phyloP scores from a whole-genome alignment of 1,140 invertebrate genomes.

The Scaptomyza montana region DNA sequence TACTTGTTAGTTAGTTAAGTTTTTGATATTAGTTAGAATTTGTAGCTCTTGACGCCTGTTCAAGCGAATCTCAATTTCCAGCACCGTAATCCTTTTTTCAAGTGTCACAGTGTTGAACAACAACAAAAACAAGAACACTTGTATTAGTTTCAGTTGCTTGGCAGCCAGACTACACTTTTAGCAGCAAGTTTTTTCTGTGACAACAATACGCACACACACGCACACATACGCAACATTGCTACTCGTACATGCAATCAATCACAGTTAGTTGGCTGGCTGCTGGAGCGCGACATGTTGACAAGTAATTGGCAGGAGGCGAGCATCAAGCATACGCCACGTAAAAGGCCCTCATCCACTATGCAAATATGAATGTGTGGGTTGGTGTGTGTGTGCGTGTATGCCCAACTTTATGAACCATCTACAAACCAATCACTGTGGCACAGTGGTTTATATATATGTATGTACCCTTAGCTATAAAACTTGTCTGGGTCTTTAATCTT shows the following conservation, averaged over 20 bases:
- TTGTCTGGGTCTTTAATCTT: too few species aligned
- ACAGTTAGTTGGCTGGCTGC: conserved; percentile 44
- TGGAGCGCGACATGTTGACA: conserved; percentile 56
- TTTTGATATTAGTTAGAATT: neutral
- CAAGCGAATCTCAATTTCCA: conserved; percentile 13
- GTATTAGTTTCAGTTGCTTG: conserved; percentile 18
- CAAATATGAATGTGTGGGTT: conserved; percentile 44
- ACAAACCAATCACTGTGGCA: too few species aligned
- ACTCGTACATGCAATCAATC: conserved; percentile 63
- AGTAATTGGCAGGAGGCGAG: conserved; percentile 48
- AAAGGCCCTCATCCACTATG: conserved; percentile 59
- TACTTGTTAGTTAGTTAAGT: conserved; percentile 40
- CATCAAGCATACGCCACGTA: conserved; percentile 36
- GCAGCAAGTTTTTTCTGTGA: conserved; percentile 8
- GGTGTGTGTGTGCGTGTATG: too few species aligned
- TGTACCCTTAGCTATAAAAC: too few species aligned
- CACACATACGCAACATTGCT: neutral
- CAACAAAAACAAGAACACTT: neutral
- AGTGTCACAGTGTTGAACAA: conserved; percentile 9
- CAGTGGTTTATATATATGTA: too few species aligned
- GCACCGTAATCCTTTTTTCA: conserved; percentile 2
- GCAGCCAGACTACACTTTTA: conserved; percentile 17
- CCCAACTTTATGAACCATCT: too few species aligned
- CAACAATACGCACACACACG: conserved; percentile 5
- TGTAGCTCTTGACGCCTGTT: conserved; percentile 1